A percentile compares a stretch with the other conserved stretches of the same genome.
phyloP scores from a whole-genome alignment of 2,113 vertebrate species.

The Pelmatolapia mariae region DNA sequence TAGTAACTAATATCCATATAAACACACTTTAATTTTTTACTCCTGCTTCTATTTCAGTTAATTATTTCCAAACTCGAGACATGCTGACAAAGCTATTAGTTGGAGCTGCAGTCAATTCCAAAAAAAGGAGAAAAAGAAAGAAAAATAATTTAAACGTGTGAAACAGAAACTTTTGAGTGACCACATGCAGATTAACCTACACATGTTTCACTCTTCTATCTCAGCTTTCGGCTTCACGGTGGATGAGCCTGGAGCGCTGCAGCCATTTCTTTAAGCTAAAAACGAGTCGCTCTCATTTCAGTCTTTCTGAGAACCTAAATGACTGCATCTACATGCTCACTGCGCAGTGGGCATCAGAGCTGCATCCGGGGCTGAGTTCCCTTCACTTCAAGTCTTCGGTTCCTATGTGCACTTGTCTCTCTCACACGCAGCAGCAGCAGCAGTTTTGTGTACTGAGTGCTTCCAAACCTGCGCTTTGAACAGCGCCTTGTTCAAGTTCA shows the following conservation, averaged over 20 bases:
- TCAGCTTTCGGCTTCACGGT: background rate
- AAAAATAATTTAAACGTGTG: background rate
- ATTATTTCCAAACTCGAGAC: background rate
- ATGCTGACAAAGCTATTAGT: background rate
- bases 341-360: background rate
- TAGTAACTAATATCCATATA: background rate
- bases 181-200: background rate
- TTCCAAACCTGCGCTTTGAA: background rate
- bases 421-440: background rate
- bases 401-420: background rate
- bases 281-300: background rate
- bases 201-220: background rate
- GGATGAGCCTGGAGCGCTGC: background rate
- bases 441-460: background rate
- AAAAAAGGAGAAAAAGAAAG: fast-evolving
- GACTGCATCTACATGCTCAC: background rate
- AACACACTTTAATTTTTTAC: background rate
- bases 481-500: background rate
- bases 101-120: background rate
- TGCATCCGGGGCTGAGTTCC: background rate
- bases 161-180: background rate
- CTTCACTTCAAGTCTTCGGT: background rate
- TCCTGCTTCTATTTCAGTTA: background rate
- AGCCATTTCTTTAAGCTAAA: background rate
- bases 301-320: background rate